These are phyloP conservation scores for Melipona beecheii DNA, from an alignment of 2,888 invertebrate genomes.

Conservation along the genomic window DNA sequence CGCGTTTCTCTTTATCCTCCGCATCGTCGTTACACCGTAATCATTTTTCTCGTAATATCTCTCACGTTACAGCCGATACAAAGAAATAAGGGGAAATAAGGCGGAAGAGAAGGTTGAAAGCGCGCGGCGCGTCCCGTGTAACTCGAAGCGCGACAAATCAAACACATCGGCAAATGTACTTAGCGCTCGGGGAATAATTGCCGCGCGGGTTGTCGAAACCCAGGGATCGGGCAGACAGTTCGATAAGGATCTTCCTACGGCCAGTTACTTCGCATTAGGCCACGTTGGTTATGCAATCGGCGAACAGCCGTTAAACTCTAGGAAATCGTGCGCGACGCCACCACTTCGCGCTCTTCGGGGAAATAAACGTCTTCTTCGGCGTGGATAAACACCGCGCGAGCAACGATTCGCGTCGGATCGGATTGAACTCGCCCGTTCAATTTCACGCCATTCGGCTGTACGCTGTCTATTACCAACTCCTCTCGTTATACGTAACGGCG, in stretches of 20 bases:
- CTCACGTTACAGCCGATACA: not conserved
- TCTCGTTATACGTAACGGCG: conserved; percentile 19
- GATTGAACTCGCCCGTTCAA: conserved; percentile 38
- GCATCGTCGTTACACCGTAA: not conserved
- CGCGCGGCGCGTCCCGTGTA: conserved; percentile 7
- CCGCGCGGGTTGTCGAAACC: conserved; percentile 34
- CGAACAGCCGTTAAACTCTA: conserved; percentile 32
- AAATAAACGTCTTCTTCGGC: conserved; percentile 64
- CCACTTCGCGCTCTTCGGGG: conserved; percentile 43
- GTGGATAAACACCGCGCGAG: conserved; percentile 64
- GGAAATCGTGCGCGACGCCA: conserved; percentile 50
- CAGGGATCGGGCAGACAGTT: conserved; percentile 9
- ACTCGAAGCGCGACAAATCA: conserved; percentile 51
- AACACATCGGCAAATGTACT: conserved; percentile 20
- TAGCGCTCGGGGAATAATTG: conserved; percentile 40
- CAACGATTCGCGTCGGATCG: conserved; percentile 49
- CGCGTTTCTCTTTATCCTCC: not conserved
- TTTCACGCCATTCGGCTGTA: conserved; percentile 38
- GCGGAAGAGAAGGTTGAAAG: not conserved
- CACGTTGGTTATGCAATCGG: conserved; percentile 50
- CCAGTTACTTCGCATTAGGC: conserved; percentile 37
- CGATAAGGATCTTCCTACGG: conserved; percentile 55
- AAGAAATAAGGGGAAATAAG: not conserved
- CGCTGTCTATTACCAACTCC: conserved; percentile 19
- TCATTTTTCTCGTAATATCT: not conserved